Conservation (phyloP, 2,888 invertebrate species). For the Formica aserva region DNA sequence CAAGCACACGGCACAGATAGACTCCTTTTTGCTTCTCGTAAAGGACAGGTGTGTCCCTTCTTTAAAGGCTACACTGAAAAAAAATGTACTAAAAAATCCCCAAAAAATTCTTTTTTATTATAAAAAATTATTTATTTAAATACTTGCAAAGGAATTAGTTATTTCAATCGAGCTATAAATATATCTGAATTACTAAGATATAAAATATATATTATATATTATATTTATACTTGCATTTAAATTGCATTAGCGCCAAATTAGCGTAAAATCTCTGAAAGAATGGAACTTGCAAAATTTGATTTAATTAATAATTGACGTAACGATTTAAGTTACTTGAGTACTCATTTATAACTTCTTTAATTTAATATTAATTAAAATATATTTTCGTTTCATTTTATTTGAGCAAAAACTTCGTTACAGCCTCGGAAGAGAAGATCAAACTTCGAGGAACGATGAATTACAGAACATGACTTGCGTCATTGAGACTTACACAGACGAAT, state of each 20-base stretch:
- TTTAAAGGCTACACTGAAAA: neutral
- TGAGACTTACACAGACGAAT: constrained; percentile 83
- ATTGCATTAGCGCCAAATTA: neutral
- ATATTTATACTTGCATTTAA: constrained; percentile 10
- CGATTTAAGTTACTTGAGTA: neutral
- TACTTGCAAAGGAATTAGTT: no score
- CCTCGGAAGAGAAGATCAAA: constrained; percentile 29
- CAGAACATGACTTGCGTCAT: constrained; percentile 76
- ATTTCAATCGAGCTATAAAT: no score
- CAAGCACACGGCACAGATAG: constrained; percentile 92
- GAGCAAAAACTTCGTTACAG: constrained; percentile 53
- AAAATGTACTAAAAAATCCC: no score
- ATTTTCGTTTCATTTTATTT: neutral
- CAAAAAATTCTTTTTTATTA: no score
- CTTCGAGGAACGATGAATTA: constrained; percentile 58
- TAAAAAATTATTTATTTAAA: no score
- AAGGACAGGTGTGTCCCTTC: constrained; percentile 56
- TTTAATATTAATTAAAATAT: neutral
- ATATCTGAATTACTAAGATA: no score
- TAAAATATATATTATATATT: neutral
- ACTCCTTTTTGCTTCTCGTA: constrained; percentile 86
- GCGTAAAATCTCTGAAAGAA: neutral
- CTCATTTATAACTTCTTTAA: neutral
- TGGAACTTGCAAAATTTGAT: neutral
- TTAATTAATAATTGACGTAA: neutral